Percentiles rank a stretch among this genome's conserved stretches.
These are phyloP conservation scores for Leptocoma aspasia DNA, from an alignment of 2,113 vertebrate genomes.

Conservation along the genomic window DNA sequence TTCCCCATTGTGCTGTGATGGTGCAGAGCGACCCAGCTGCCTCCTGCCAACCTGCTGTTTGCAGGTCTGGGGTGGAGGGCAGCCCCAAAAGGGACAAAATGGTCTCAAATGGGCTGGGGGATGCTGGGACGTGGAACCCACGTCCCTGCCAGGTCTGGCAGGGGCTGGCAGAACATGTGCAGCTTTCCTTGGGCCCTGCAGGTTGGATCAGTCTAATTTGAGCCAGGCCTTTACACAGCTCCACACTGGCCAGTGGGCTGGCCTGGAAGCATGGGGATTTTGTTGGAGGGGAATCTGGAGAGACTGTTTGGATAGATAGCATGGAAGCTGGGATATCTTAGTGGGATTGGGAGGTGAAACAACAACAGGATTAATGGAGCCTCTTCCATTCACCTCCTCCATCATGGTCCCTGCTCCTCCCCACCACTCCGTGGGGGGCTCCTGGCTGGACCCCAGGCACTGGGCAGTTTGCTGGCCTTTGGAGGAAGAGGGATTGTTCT, in stretches of 20 bases:
- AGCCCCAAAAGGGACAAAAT: background rate
- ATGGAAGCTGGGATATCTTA: background rate
- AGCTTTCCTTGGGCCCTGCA: background rate
- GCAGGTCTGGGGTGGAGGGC: background rate
- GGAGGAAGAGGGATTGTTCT: background rate
- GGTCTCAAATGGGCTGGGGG: background rate
- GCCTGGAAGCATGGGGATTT: accelerated
- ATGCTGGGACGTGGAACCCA: accelerated
- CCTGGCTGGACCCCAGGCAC: background rate
- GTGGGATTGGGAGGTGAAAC: background rate
- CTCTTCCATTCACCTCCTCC: background rate
- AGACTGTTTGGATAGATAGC: background rate
- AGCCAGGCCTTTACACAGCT: background rate
- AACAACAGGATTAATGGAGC: background rate
- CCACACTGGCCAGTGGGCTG: accelerated
- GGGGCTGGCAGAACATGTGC: accelerated
- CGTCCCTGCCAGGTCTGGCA: accelerated
- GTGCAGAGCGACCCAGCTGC: background rate
- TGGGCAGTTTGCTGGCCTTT: background rate
- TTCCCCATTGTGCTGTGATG: accelerated
- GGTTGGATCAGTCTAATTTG: background rate
- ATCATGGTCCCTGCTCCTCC: background rate
- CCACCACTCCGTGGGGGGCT: background rate
- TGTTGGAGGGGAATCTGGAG: background rate
- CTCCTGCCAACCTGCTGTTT: background rate